phyloP scores from a whole-genome alignment of 2,113 vertebrate genomes.

The Corythornis madagascariensis region DNA sequence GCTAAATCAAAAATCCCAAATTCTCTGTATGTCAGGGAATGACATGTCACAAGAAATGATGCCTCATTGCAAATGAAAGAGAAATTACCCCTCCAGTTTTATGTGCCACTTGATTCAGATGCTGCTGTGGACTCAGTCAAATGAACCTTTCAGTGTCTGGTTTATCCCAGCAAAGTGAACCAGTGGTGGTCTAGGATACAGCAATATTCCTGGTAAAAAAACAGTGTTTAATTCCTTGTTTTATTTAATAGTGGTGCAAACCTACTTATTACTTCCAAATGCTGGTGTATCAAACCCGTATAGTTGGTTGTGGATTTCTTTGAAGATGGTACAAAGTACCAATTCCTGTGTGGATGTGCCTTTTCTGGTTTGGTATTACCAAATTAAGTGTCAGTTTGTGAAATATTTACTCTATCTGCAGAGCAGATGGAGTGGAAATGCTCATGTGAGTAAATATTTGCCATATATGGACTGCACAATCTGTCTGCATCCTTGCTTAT shows the following conservation, averaged over 20 bases:
- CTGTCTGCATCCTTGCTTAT: slow-evolving; percentile 53
- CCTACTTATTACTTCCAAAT: neutral
- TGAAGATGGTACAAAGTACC: neutral
- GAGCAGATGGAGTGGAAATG: slow-evolving; percentile 65
- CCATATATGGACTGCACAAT: slow-evolving; percentile 63
- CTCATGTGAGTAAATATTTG: slow-evolving; percentile 67
- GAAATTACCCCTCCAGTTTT: fast-evolving
- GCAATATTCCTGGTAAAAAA: neutral
- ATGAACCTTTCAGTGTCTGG: neutral
- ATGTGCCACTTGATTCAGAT: neutral
- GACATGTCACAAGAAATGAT: neutral
- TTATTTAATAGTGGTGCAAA: neutral
- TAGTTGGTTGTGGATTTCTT: neutral
- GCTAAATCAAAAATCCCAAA: neutral
- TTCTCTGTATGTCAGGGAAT: neutral
- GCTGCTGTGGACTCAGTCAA: neutral
- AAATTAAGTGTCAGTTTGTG: slow-evolving; percentile 41
- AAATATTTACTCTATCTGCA: slow-evolving; percentile 63
- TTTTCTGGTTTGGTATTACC: slow-evolving; percentile 40
- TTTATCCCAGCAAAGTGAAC: neutral
- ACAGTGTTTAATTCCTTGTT: neutral
- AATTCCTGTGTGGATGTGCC: neutral
- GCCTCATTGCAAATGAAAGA: neutral
- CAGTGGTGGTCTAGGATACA: neutral
- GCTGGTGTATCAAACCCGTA: neutral